Evolutionary conservation across 1,140 invertebrate species (phyloP).

Genomic region (Hyphantria cunea): DNA sequence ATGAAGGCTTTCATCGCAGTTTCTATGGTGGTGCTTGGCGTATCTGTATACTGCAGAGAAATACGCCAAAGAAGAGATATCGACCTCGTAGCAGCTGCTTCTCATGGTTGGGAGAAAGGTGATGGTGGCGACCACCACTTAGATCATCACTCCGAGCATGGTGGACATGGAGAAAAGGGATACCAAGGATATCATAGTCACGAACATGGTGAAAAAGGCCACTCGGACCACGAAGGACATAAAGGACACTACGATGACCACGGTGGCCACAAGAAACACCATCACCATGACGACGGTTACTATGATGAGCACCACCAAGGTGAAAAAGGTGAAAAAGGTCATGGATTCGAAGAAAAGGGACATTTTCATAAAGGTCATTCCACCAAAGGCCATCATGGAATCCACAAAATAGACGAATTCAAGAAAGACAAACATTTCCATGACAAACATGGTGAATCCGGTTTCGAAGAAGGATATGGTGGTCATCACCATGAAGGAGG

Average conservation of each 20-base stretch:
- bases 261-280: constrained; percentile 87
- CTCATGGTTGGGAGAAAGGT: constrained; percentile 82
- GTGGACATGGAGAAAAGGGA: constrained; percentile 71
- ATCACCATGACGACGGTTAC: constrained; percentile 88
- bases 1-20: constrained; percentile 58
- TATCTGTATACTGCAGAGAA: constrained; percentile 51
- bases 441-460: constrained; percentile 89
- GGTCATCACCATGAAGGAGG: constrained; percentile 85
- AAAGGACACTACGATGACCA: constrained; percentile 87
- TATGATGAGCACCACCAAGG: constrained; percentile 88
- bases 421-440: constrained; percentile 84
- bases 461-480: constrained; percentile 85
- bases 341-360: constrained; percentile 83
- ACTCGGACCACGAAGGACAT: constrained; percentile 87
- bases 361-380: constrained; percentile 89
- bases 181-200: constrained; percentile 85
- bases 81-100: constrained; percentile 80
- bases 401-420: constrained; percentile 89
- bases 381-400: constrained; percentile 88
- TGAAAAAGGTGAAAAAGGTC: constrained; percentile 85
- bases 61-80: constrained; percentile 69
- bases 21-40: constrained; percentile 48
- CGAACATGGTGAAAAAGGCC: constrained; percentile 86
- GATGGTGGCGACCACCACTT: constrained; percentile 78
- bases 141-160: constrained; percentile 75